A percentile compares a stretch with the other conserved stretches of the same genome.
These are phyloP conservation scores for Plagodis dolabraria DNA, from an alignment of 2,888 invertebrate species.

Conservation along the genomic window DNA sequence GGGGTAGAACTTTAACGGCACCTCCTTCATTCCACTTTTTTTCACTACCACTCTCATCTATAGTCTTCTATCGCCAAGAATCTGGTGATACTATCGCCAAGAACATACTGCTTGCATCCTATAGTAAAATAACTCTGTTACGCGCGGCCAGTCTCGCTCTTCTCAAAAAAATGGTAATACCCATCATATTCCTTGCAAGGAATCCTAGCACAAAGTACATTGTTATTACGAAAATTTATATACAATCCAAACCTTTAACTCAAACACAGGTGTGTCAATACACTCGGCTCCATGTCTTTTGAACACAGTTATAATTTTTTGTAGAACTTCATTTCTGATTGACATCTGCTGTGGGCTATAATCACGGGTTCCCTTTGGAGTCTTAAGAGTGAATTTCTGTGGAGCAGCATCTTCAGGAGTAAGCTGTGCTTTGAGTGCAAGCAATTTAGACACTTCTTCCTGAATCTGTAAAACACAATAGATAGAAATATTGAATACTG, in stretches of 20 bases:
- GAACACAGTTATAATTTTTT: constrained; percentile 94
- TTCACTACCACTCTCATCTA: no score
- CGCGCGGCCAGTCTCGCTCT: no score
- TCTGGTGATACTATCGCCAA: no score
- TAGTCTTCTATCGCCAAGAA: no score
- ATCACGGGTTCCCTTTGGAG: constrained; percentile 97
- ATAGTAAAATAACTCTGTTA: no score
- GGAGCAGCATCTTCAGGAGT: constrained; percentile 82
- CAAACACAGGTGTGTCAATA: constrained; percentile 99
- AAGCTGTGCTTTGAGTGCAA: constrained; percentile 91
- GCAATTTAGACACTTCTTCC: constrained; percentile 92
- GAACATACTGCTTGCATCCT: no score
- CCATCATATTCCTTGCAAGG: no score
- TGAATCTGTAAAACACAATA: constrained; percentile 91
- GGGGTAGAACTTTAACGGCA: no score
- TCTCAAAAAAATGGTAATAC: no score
- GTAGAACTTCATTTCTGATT: constrained; percentile 92
- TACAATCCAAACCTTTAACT: constrained; percentile 90
- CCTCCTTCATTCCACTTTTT: no score
- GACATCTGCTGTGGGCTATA: constrained; percentile 98
- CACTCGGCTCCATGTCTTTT: constrained; percentile 99
- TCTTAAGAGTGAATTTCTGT: constrained; percentile 95
- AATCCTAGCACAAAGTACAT: no score
- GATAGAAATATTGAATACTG: background rate
- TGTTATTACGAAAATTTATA: no score